These are phyloP conservation scores for Mactra quadrangularis DNA, from an alignment of 1,140 invertebrate genomes.

Conservation along the genomic window DNA sequence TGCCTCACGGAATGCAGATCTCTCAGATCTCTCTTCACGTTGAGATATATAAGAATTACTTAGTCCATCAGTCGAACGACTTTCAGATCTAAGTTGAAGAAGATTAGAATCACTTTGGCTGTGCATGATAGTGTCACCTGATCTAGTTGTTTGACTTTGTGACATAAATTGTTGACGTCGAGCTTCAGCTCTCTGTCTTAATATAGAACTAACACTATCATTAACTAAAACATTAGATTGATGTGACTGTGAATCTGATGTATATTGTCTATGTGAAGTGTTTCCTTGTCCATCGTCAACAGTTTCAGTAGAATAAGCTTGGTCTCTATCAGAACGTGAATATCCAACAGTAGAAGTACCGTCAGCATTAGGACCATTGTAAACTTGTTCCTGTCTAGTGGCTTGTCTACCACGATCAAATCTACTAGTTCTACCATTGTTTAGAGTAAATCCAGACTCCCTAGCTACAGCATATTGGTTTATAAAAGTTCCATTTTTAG, in stretches of 20 bases:
- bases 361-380: background rate
- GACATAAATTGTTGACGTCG: constrained; percentile 5
- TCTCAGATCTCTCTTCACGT: too few species aligned
- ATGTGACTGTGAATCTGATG: background rate
- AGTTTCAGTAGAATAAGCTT: constrained; percentile 7
- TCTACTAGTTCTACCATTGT: background rate
- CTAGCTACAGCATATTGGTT: background rate
- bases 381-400: background rate
- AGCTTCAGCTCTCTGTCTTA: constrained; percentile 8
- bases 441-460: background rate
- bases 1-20: background rate
- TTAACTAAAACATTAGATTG: background rate
- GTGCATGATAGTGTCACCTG: background rate
- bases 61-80: background rate
- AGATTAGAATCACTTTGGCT: background rate
- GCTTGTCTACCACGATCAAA: background rate
- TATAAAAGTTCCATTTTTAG: background rate
- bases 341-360: background rate
- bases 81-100: constrained; percentile 11
- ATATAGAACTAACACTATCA: constrained; percentile 7
- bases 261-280: background rate
- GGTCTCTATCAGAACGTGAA: background rate
- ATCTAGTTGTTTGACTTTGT: background rate
- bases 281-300: background rate
- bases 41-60: too few species aligned